These are phyloP conservation scores for Busseola fusca DNA, from an alignment of 2,888 invertebrate genomes.

Conservation along the genomic window DNA sequence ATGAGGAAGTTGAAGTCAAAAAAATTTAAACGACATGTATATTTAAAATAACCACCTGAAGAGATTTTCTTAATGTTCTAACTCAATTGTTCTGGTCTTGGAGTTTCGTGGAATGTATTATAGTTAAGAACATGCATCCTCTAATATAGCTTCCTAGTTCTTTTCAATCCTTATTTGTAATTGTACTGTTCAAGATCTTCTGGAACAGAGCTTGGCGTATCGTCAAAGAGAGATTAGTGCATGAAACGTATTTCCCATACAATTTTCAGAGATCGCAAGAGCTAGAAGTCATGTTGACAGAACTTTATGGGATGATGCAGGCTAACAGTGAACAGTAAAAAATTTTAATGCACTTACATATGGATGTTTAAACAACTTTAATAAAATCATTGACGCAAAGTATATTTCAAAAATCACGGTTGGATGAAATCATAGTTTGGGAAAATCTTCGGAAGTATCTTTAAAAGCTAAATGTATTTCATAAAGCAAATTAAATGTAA, in stretches of 20 bases:
- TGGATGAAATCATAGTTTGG: background rate
- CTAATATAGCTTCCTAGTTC: background rate
- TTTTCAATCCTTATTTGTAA: background rate
- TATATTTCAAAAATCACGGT: background rate
- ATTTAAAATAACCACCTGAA: conserved; percentile 43
- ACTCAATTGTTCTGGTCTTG: conserved; percentile 26
- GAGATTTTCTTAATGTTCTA: conserved; percentile 44
- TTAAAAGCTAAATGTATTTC: conserved; percentile 2
- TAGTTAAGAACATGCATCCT: background rate
- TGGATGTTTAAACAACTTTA: background rate
- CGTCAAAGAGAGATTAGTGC: background rate
- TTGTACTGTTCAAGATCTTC: background rate
- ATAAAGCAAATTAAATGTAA: background rate
- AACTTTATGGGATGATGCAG: background rate
- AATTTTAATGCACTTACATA: background rate
- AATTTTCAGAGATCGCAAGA: background rate
- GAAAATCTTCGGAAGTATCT: background rate
- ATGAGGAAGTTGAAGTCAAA: conserved; percentile 55
- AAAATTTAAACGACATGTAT: conserved; percentile 45
- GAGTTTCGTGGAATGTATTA: conserved; percentile 22
- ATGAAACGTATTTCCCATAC: too few species aligned
- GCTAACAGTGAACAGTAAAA: background rate
- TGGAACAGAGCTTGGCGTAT: background rate
- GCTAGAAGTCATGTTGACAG: too few species aligned
- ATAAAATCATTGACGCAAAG: background rate